phyloP scores from a whole-genome alignment of 1,140 invertebrate species.

The Magallana angulata region DNA sequence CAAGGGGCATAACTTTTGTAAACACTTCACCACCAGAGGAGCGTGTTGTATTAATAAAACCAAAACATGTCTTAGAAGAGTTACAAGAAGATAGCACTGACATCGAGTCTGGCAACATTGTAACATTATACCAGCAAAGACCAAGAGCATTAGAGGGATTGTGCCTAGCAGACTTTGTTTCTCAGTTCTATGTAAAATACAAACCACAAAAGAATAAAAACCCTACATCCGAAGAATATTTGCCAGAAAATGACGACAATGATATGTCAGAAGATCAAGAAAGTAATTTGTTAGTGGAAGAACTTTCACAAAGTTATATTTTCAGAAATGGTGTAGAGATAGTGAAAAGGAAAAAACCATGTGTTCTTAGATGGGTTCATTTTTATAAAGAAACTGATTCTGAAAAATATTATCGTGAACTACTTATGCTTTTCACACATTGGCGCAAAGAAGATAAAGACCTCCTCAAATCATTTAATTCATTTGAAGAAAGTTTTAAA shows the following conservation, averaged over 20 bases:
- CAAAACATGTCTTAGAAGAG: constrained; percentile 18
- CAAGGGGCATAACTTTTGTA: constrained; percentile 53
- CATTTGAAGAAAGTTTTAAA: constrained; percentile 6
- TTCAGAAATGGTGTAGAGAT: neutral
- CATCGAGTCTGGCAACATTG: constrained; percentile 49
- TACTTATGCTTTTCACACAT: constrained; percentile 52
- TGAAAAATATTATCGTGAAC: constrained; percentile 60
- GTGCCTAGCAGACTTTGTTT: constrained; percentile 55
- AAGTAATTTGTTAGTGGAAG: neutral
- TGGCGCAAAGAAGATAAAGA: constrained; percentile 55
- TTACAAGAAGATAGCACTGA: constrained; percentile 46
- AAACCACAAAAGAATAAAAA: constrained; percentile 28
- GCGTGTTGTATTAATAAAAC: constrained; percentile 56
- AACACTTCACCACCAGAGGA: constrained; percentile 53
- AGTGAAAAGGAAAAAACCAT: constrained; percentile 27
- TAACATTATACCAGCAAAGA: constrained; percentile 44
- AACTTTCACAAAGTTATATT: neutral
- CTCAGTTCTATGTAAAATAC: constrained; percentile 51
- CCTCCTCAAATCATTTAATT: constrained; percentile 31
- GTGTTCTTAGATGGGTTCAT: constrained; percentile 51
- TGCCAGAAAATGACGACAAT: no score
- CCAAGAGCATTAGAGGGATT: constrained; percentile 38
- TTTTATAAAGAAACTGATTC: constrained; percentile 43
- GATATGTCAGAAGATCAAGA: constrained; percentile 39
- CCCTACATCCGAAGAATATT: neutral